Conservation (phyloP, 1,140 invertebrate genomes). For the Drosophila sulfurigaster region DNA sequence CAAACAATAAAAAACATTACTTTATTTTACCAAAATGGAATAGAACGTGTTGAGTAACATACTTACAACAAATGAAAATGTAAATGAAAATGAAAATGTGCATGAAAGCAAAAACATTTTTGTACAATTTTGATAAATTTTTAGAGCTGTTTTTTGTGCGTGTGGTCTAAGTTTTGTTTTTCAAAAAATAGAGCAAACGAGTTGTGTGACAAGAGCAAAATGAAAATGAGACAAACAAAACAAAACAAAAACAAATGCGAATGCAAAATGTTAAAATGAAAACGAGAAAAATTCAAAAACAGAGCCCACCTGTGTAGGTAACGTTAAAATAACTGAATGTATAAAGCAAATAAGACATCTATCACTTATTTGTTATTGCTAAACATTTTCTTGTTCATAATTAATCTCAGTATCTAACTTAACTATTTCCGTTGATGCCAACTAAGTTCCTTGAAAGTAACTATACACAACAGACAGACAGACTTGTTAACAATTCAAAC, state of each 20-base stretch:
- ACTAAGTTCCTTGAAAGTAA: slow-evolving; percentile 58
- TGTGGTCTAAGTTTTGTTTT: slow-evolving; percentile 50
- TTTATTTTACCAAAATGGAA: slow-evolving; percentile 60
- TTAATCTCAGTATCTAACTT: slow-evolving; percentile 9
- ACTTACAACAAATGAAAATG: slow-evolving; percentile 14
- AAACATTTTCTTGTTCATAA: slow-evolving; percentile 18
- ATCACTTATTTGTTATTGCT: slow-evolving; percentile 46
- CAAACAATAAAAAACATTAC: slow-evolving; percentile 78
- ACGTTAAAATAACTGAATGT: slow-evolving; percentile 52
- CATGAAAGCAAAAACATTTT: slow-evolving; percentile 47
- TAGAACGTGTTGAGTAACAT: slow-evolving; percentile 36
- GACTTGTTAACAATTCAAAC: not conserved
- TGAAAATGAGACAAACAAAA: slow-evolving; percentile 1
- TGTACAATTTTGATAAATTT: slow-evolving; percentile 79
- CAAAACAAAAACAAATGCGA: slow-evolving; percentile 11
- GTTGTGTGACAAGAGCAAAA: slow-evolving; percentile 42
- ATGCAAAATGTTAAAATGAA: slow-evolving; percentile 33
- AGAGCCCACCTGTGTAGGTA: slow-evolving; percentile 81
- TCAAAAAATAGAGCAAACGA: slow-evolving; percentile 50
- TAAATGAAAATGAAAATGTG: slow-evolving; percentile 22
- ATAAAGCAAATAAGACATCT: slow-evolving; percentile 39
- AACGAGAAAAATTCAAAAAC: slow-evolving; percentile 39
- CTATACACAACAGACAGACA: slow-evolving; percentile 15
- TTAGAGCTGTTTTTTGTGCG: slow-evolving; percentile 67
- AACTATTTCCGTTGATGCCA: slow-evolving; percentile 39